These are phyloP conservation scores for Corynorhinus townsendii DNA, from an alignment of 2,113 vertebrate genomes.

Conservation along the genomic window DNA sequence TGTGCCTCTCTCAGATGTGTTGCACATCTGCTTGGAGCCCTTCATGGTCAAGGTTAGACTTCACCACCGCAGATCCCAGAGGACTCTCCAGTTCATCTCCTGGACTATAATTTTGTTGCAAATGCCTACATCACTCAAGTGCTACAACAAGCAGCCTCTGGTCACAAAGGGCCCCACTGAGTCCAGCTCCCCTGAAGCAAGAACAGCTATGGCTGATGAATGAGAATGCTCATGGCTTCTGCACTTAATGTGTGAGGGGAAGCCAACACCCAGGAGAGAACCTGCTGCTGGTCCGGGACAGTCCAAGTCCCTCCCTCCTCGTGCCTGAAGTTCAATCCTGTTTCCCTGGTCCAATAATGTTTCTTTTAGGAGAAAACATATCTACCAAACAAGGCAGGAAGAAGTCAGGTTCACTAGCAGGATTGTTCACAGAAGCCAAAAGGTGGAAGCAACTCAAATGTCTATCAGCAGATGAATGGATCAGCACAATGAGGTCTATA, in stretches of 20 bases:
- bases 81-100: not conserved
- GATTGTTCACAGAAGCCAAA: not conserved
- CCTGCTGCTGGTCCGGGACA: not conserved
- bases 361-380: not conserved
- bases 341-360: not conserved
- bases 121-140: not conserved
- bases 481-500: not conserved
- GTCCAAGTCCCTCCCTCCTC: not conserved
- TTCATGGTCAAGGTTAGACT: not conserved
- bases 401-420: not conserved
- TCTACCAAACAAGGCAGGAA: not conserved
- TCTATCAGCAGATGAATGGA: not conserved
- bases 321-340: not conserved
- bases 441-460: not conserved
- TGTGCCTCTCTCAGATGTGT: not conserved
- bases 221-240: not conserved
- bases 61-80: not conserved
- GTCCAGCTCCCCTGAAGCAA: not conserved
- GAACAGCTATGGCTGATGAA: not conserved
- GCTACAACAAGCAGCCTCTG: not conserved
- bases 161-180: not conserved
- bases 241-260: not conserved
- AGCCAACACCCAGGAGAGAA: not conserved
- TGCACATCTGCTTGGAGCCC: not conserved
- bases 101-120: not conserved